These are phyloP conservation scores for Chamaetylas fuelleborni DNA, from an alignment of 2,113 vertebrate species.

Conservation along the genomic window DNA sequence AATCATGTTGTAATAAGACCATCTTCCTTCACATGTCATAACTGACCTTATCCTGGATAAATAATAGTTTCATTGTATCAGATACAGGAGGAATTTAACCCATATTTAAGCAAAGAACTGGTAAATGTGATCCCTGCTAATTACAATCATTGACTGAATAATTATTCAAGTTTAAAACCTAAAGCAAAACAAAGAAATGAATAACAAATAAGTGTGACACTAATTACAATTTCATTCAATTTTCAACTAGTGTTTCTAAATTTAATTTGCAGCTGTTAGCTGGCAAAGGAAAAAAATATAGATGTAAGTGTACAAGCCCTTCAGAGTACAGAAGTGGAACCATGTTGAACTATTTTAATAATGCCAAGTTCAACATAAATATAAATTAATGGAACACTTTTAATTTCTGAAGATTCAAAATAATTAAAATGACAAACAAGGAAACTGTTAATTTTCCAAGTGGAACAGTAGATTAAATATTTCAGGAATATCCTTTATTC, in stretches of 20 bases:
- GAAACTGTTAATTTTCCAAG: not conserved
- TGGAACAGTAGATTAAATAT: not conserved
- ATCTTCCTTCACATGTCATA: not conserved
- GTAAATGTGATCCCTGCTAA: not conserved
- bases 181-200: not conserved
- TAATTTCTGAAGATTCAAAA: not conserved
- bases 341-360: not conserved
- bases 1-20: not conserved
- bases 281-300: not conserved
- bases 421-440: not conserved
- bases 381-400: not conserved
- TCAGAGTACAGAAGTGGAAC: not conserved
- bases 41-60: not conserved
- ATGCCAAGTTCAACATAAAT: not conserved
- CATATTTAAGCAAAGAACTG: not conserved
- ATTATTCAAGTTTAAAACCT: not conserved
- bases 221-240: not conserved
- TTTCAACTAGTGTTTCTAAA: not conserved
- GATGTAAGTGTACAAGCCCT: not conserved
- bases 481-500: not conserved
- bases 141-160: not conserved
- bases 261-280: not conserved
- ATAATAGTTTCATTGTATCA: not conserved
- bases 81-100: not conserved
- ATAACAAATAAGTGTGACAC: not conserved